Evolutionary conservation across 2,797 vertebrate species (phyloP).

Genomic region (Cyprinodon diabolis): DNA sequence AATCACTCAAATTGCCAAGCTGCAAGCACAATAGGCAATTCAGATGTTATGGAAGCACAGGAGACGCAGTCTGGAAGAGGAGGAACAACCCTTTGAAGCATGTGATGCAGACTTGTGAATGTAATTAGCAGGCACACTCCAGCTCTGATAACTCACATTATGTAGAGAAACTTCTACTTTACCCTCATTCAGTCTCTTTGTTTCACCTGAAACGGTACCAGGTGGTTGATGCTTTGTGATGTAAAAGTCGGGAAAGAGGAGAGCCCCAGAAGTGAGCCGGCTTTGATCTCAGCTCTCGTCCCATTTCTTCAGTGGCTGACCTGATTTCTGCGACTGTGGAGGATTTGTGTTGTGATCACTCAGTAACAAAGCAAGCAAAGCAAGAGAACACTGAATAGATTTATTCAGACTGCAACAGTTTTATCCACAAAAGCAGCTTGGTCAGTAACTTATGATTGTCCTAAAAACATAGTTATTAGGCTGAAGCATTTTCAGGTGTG

Average conservation of each 20-base stretch:
- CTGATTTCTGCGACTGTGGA: conserved; percentile 51
- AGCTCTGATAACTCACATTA: conserved; percentile 18
- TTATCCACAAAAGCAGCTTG: background rate
- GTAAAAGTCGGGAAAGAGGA: conserved; percentile 12
- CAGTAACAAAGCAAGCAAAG: conserved; percentile 3
- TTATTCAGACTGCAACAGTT: background rate
- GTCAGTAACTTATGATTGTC: background rate
- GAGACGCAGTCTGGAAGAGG: conserved; percentile 24
- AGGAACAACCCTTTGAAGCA: conserved; percentile 18
- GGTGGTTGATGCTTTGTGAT: conserved; percentile 45
- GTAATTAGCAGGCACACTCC: conserved; percentile 30
- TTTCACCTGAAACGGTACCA: conserved; percentile 42
- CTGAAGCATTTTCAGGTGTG: background rate
- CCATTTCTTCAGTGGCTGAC: conserved; percentile 39
- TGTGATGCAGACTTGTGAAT: conserved; percentile 28
- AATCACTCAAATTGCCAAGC: conserved; percentile 52
- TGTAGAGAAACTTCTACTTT: background rate
- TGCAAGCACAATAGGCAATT: conserved; percentile 61
- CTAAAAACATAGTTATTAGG: background rate
- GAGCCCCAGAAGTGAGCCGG: conserved; percentile 8
- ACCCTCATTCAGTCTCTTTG: conserved; percentile 19
- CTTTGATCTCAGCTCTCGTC: conserved; percentile 37
- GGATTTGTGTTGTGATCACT: conserved; percentile 23
- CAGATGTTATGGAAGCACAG: conserved; percentile 47
- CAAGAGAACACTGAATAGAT: conserved; percentile 4